Evolutionary conservation across 2,797 vertebrate genomes (phyloP).

Genomic region (Lepilemur septentrionalis): DNA sequence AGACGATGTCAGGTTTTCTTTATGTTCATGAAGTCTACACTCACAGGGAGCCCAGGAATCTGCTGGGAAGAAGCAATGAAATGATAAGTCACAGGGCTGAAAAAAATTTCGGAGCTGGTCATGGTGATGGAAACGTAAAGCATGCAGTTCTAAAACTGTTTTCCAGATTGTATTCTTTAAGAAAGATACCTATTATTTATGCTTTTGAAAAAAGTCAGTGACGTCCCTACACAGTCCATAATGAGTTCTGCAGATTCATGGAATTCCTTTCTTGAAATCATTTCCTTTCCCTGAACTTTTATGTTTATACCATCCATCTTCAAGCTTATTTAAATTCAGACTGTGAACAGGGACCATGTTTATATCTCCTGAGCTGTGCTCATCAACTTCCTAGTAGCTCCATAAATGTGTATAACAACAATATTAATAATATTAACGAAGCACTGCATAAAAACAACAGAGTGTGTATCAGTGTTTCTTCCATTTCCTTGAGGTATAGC

Average conservation of each 20-base stretch:
- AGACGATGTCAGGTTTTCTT: neutral
- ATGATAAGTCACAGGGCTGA: neutral
- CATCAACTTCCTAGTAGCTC: conserved; percentile 16
- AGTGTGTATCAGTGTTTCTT: neutral
- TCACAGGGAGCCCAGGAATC: neutral
- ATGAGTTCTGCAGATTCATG: conserved; percentile 75
- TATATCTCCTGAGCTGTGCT: conserved; percentile 14
- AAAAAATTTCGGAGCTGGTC: conserved; percentile 16
- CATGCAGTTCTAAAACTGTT: conserved; percentile 51
- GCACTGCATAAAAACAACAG: neutral
- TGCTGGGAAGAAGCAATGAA: neutral
- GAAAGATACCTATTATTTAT: conserved; percentile 70
- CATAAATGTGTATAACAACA: neutral
- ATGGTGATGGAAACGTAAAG: conserved; percentile 29
- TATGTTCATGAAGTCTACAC: neutral
- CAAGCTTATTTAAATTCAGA: conserved; percentile 52
- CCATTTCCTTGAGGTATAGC: neutral
- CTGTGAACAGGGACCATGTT: conserved; percentile 22
- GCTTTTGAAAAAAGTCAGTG: conserved; percentile 22
- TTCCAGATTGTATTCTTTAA: conserved; percentile 67
- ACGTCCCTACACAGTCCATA: conserved; percentile 42
- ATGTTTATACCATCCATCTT: conserved; percentile 50
- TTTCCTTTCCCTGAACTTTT: conserved; percentile 67
- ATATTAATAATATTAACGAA: conserved; percentile 49
- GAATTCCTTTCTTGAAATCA: conserved; percentile 69